Evolutionary conservation across 2,113 vertebrate genomes (phyloP).

Genomic region (Clupea harengus): DNA sequence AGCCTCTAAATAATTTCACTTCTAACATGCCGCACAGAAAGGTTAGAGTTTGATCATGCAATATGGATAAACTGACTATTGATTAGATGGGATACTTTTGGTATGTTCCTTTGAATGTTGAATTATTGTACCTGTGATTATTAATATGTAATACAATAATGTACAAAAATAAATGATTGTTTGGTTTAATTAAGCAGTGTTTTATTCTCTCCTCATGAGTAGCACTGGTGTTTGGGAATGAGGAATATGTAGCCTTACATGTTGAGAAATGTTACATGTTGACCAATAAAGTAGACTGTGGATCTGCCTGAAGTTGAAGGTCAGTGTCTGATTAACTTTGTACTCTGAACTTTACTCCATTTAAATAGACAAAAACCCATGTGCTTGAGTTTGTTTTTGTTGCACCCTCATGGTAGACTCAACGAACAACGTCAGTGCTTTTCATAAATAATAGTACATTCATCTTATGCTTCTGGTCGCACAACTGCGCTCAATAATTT

Average conservation of each 20-base stretch:
- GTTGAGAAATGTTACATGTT: neutral
- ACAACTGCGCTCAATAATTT: neutral
- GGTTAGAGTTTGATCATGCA: neutral
- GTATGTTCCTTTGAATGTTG: neutral
- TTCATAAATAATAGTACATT: neutral
- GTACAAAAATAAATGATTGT: neutral
- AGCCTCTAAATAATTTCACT: neutral
- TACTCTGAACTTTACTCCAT: neutral
- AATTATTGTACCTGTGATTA: neutral
- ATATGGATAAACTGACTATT: neutral
- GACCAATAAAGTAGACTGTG: neutral
- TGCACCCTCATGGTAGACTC: neutral
- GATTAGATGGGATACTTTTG: neutral
- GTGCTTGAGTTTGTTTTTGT: neutral
- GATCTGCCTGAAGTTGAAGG: neutral
- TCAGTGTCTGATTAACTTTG: slow-evolving; percentile 1
- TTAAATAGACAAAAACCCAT: neutral
- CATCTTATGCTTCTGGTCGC: neutral
- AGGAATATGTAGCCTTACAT: neutral
- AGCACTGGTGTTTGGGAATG: neutral
- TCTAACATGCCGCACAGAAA: neutral
- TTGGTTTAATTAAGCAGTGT: neutral
- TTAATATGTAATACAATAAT: neutral
- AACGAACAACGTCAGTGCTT: neutral
- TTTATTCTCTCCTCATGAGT: neutral